phyloP scores from a whole-genome alignment of 2,113 vertebrate species.

The Scophthalmus maximus region DNA sequence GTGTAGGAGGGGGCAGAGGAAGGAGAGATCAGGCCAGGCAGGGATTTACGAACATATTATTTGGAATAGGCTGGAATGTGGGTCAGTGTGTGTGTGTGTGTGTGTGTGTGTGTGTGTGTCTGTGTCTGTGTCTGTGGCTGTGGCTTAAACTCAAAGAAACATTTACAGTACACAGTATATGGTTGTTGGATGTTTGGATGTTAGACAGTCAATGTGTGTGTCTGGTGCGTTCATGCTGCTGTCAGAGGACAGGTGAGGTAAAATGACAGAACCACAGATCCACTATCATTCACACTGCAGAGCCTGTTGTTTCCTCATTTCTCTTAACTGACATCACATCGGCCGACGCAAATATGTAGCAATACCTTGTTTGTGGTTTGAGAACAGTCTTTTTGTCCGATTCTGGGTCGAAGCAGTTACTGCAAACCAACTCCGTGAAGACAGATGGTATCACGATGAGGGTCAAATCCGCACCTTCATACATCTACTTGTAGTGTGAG shows the following conservation, averaged over 20 bases:
- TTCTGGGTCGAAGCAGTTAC: conserved; percentile 14
- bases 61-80: conserved; percentile 63
- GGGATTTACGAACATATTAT: conserved; percentile 51
- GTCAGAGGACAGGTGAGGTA: neutral
- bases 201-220: neutral
- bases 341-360: conserved; percentile 11
- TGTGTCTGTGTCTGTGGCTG: no score
- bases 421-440: neutral
- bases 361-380: conserved; percentile 34
- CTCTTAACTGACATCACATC: conserved; percentile 29
- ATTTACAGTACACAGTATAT: conserved; percentile 1
- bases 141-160: conserved; percentile 22
- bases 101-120: neutral
- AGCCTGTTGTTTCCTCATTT: conserved; percentile 21
- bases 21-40: conserved; percentile 49
- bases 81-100: conserved; percentile 43
- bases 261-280: conserved; percentile 20
- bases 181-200: neutral
- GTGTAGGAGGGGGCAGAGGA: conserved; percentile 10
- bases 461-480: conserved; percentile 12
- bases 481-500: conserved; percentile 28
- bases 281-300: conserved; percentile 18
- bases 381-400: conserved; percentile 49
- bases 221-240: neutral
- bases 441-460: conserved; percentile 11